Evolutionary conservation across 2,113 vertebrate species (phyloP), one percentile per base, ranked within the genome.

Genomic region (Chlamydotis undulata): DNA sequence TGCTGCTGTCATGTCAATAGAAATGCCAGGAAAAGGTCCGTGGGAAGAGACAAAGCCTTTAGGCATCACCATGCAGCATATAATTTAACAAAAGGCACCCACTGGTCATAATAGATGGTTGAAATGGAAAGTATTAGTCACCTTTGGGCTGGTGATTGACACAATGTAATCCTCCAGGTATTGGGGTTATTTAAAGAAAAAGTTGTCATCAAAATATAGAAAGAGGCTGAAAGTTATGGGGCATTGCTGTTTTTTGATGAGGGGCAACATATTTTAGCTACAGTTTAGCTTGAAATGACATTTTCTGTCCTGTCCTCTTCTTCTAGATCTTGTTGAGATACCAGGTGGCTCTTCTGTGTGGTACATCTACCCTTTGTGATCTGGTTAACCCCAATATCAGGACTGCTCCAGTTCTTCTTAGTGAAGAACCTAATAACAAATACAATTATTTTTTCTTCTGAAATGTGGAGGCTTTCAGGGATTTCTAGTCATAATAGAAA

Each of bases 351-450:
- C 39, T 68, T 96, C 61, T 50, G 8, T 81, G 22, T 49, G 59
- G n/a, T 73, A 78, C 60, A 41, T 65, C 78, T 94, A 73, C 83
- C 73, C 64, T 94, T 93, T 96, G 90, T 64, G 77, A 89, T 97
- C 92, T 94, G 63, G n/a, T 94, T 96, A 95, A 97, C 77, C 19
- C 83, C 78, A 90, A 64, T 77, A 76, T 65, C 87, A 94, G 78
- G 39, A 70, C 74, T 91, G 57, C 90, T 89, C 81, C 75, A 91
- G 74, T 94, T 93, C 67, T 65, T 55, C 41, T 90, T 60, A 91
- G 78, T 89, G 77, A 96, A 92, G 89, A 37, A 45, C 75, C 91
- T 92, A 45, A 49, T 91, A 84, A 93, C 75, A 75, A 86, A 29
- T 71, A 55, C 12, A 12, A 79, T 76, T 74, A 77, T 64, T 91